A percentile compares a stretch with the other conserved stretches of the same genome.
Evolutionary conservation across 2,888 invertebrate genomes (phyloP).

Genomic region (Phytoseiulus persimilis): DNA sequence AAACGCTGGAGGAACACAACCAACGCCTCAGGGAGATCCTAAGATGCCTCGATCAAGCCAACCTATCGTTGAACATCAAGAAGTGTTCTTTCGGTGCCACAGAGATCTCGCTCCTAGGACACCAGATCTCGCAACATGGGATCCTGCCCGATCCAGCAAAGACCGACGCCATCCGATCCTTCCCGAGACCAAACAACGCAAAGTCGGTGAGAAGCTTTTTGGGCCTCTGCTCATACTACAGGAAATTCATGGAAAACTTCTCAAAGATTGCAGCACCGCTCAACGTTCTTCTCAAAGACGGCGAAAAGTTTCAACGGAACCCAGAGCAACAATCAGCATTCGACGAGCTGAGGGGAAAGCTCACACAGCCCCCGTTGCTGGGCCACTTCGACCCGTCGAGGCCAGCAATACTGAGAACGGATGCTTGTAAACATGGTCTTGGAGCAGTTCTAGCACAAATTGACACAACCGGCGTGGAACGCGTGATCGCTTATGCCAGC

Average conservation of each 20-base stretch:
- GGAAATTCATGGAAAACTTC: conserved; percentile 40
- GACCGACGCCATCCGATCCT: not conserved
- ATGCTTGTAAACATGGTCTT: conserved; percentile 45
- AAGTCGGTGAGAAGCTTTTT: not conserved
- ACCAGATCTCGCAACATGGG: not conserved
- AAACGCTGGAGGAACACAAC: too few relatives aligned
- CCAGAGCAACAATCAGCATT: conserved; percentile 34
- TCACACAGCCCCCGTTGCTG: not conserved
- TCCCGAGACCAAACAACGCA: not conserved
- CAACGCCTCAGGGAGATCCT: too few relatives aligned
- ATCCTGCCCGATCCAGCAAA: not conserved
- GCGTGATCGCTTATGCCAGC: conserved; percentile 45
- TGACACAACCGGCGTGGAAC: conserved; percentile 41
- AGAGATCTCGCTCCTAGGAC: not conserved
- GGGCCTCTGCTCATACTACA: not conserved
- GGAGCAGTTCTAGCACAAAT: conserved; percentile 46
- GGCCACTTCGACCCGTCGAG: conserved; percentile 45
- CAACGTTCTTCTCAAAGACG: conserved; percentile 37
- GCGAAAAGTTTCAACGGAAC: conserved; percentile 40
- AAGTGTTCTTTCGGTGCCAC: not conserved
- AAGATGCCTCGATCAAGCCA: not conserved
- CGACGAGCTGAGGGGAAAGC: conserved; percentile 37
- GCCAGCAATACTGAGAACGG: conserved; percentile 45
- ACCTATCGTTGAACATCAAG: not conserved
- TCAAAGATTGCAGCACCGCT: conserved; percentile 40